phyloP scores from a whole-genome alignment of 1,140 invertebrate species.

The Goniozus legneri region DNA sequence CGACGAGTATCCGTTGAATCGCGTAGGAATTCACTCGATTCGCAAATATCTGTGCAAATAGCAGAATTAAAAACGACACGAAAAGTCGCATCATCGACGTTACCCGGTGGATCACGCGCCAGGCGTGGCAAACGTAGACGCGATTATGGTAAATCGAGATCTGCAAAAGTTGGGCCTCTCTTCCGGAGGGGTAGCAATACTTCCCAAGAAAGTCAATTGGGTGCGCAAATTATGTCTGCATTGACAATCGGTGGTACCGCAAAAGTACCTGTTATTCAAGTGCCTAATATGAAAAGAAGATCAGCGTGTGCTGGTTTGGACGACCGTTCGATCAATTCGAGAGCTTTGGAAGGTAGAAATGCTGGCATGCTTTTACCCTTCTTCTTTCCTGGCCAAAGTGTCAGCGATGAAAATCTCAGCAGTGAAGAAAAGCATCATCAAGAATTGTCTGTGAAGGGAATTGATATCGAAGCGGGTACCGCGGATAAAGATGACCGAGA shows the following conservation, averaged over 20 bases:
- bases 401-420: constrained; percentile 51
- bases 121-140: constrained; percentile 30
- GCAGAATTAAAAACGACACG: constrained; percentile 73
- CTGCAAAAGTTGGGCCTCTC: constrained; percentile 49
- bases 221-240: constrained; percentile 58
- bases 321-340: constrained; percentile 50
- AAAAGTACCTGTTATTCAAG: constrained; percentile 48
- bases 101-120: constrained; percentile 41
- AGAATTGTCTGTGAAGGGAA: constrained; percentile 54
- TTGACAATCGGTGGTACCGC: constrained; percentile 48
- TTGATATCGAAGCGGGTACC: constrained; percentile 55
- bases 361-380: constrained; percentile 57
- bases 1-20: constrained; percentile 79
- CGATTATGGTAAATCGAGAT: constrained; percentile 41
- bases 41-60: constrained; percentile 78
- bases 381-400: constrained; percentile 53
- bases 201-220: constrained; percentile 73
- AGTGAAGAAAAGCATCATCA: constrained; percentile 53
- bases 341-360: constrained; percentile 55
- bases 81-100: constrained; percentile 49
- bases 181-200: constrained; percentile 70
- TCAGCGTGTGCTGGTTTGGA: constrained; percentile 52
- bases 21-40: constrained; percentile 77
- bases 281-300: constrained; percentile 59
- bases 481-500: constrained; percentile 40